A percentile compares a stretch with the other conserved stretches of the same genome.
Conservation (phyloP, 2,113 vertebrate species). For the Siniperca chuatsi region DNA sequence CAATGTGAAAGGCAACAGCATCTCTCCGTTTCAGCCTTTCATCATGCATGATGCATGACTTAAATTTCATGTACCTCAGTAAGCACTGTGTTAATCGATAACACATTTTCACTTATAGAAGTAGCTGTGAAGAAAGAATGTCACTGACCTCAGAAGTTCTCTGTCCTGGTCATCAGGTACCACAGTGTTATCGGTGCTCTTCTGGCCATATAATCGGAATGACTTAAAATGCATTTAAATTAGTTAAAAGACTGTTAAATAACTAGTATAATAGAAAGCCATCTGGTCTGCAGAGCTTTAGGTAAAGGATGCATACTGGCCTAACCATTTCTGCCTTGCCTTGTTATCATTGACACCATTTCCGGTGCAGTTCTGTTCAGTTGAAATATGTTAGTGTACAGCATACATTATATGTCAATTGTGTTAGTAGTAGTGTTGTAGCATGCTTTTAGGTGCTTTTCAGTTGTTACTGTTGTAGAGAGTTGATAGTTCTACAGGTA, state of each 20-base stretch:
- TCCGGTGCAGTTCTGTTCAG: not conserved
- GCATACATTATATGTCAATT: too few species aligned
- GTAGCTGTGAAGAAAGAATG: constrained; percentile 14
- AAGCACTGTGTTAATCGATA: constrained; percentile 45
- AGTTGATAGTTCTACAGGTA: constrained; percentile 51
- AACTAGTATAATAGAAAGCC: not conserved
- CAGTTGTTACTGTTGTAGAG: not conserved
- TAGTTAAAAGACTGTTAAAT: not conserved
- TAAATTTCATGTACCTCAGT: constrained; percentile 24
- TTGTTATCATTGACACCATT: not conserved
- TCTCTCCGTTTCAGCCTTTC: constrained; percentile 52
- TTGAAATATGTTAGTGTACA: not conserved
- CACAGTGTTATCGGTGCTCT: not conserved
- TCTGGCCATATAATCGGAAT: not conserved
- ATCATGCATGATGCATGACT: constrained; percentile 15
- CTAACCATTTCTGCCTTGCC: not conserved
- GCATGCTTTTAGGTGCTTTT: not conserved
- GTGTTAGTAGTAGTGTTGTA: not conserved
- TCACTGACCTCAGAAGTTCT: not conserved
- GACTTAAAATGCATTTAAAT: not conserved
- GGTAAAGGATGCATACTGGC: not conserved
- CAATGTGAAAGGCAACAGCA: constrained; percentile 43
- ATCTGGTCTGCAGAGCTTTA: not conserved
- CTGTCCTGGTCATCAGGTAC: not conserved
- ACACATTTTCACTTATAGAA: constrained; percentile 37